A percentile compares a stretch with the other conserved stretches of the same genome.
Conservation (phyloP, 2,888 invertebrate genomes). For the Diarsia rubi region DNA sequence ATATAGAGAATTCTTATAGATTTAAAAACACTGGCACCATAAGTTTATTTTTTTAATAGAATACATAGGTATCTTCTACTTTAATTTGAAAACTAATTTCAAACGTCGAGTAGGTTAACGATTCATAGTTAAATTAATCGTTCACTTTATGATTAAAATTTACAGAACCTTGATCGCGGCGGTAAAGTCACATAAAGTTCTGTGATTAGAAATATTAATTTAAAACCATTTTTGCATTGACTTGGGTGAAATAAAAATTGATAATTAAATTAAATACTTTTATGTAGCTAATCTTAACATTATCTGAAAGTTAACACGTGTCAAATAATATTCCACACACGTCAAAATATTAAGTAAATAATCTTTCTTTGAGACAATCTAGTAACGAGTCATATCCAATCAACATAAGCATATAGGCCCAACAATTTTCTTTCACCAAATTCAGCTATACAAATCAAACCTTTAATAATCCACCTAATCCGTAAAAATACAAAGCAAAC, state of each 20-base stretch:
- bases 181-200: background rate
- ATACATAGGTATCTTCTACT: background rate
- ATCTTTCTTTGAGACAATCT: background rate
- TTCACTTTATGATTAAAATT: background rate
- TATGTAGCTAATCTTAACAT: background rate
- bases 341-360: background rate
- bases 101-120: background rate
- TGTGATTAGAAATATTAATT: background rate
- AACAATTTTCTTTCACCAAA: background rate
- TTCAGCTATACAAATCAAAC: background rate
- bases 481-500: constrained; percentile 35
- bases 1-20: background rate
- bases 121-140: background rate
- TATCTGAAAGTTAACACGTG: background rate
- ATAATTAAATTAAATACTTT: background rate
- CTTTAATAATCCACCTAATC: constrained; percentile 24
- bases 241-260: background rate
- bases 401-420: background rate
- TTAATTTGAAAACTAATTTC: background rate
- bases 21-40: background rate
- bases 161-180: background rate
- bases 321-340: background rate
- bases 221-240: background rate
- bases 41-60: background rate
- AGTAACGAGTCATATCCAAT: background rate